phyloP scores from a whole-genome alignment of 2,797 vertebrate genomes.

The Oryzias dopingdopingensis region DNA sequence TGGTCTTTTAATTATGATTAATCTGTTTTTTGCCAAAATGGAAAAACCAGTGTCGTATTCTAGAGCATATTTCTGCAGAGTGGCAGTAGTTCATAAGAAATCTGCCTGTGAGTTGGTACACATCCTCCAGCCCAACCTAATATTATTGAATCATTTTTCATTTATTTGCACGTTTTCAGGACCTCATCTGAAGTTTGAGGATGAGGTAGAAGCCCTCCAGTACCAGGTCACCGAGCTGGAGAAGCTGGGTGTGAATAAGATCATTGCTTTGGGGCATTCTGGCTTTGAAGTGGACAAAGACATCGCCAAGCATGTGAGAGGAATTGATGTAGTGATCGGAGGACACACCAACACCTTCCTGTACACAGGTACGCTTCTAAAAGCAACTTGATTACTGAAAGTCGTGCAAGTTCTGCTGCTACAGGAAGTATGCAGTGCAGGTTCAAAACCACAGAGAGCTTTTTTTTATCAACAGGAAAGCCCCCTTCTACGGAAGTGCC shows the following conservation, averaged over 20 bases:
- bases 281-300: constrained; percentile 84
- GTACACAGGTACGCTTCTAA: constrained; percentile 81
- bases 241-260: constrained; percentile 83
- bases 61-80: too few relatives aligned
- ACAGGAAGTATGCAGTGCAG: constrained; percentile 5
- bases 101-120: too few relatives aligned
- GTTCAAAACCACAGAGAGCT: neutral
- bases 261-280: constrained; percentile 92
- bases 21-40: too few relatives aligned
- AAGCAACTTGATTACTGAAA: neutral
- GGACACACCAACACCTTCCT: constrained; percentile 94
- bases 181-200: constrained; percentile 79
- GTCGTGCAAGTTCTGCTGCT: neutral
- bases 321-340: constrained; percentile 88
- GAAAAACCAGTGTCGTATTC: too few relatives aligned
- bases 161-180: constrained; percentile 62
- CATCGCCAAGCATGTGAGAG: constrained; percentile 86
- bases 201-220: constrained; percentile 85
- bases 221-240: constrained; percentile 80
- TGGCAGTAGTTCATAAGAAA: too few relatives aligned
- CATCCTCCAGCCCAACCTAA: too few relatives aligned
- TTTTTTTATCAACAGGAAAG: constrained; percentile 61
- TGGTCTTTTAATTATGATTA: too few relatives aligned
- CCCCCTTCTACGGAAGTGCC: constrained; percentile 84
- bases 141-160: too few relatives aligned